Conservation (phyloP, 1,140 invertebrate genomes). For the Hydropsyche tenuis region DNA sequence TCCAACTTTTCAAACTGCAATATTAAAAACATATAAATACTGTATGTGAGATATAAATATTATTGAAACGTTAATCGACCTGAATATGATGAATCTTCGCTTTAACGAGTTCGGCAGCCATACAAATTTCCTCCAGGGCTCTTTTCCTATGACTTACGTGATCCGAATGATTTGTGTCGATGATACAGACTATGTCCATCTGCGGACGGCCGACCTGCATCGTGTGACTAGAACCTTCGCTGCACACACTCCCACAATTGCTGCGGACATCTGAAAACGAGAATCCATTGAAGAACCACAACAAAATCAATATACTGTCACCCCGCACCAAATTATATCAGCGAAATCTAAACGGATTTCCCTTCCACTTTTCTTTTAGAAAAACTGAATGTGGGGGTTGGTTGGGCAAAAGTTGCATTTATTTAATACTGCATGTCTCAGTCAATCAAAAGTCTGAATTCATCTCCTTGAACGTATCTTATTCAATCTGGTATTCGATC, state of each 20-base stretch:
- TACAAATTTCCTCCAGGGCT: conserved; percentile 83
- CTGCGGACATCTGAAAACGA: conserved; percentile 63
- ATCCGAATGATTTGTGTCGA: conserved; percentile 79
- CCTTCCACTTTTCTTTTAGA: too few relatives aligned
- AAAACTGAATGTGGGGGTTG: too few relatives aligned
- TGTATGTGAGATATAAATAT: not conserved
- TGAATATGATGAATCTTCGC: conserved; percentile 84
- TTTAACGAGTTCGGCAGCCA: conserved; percentile 78
- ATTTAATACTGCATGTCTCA: too few relatives aligned
- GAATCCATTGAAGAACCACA: too few relatives aligned
- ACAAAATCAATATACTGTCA: too few relatives aligned
- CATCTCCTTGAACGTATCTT: too few relatives aligned
- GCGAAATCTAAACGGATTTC: too few relatives aligned
- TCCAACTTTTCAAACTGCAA: conserved; percentile 83
- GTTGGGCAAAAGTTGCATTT: too few relatives aligned
- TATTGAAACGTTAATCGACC: conserved; percentile 60
- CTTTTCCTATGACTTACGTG: conserved; percentile 76
- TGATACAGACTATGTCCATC: conserved; percentile 92
- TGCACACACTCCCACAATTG: conserved; percentile 76
- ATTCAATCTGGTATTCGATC: too few relatives aligned
- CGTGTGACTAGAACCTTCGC: conserved; percentile 73
- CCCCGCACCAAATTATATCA: too few relatives aligned
- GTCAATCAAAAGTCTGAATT: too few relatives aligned
- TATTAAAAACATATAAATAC: conserved; percentile 26
- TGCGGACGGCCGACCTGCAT: conserved; percentile 66